Conservation (phyloP, 2,888 invertebrate species). For the Euphydryas editha region DNA sequence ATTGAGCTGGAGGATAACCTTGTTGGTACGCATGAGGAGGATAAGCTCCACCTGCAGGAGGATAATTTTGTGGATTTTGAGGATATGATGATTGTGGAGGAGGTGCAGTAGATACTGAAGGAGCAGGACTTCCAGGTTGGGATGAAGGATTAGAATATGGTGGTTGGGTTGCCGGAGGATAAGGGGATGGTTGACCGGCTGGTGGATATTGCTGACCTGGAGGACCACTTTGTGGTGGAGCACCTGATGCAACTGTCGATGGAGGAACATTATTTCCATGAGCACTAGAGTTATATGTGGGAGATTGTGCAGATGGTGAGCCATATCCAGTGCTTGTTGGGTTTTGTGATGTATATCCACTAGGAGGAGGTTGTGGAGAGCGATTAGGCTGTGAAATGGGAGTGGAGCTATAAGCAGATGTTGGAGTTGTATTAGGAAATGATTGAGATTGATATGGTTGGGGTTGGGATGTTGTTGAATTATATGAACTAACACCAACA, state of each 20-base stretch:
- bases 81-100: conserved; percentile 84
- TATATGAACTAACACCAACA: conserved; percentile 77
- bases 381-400: conserved; percentile 79
- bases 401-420: conserved; percentile 82
- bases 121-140: conserved; percentile 80
- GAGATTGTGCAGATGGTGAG: conserved; percentile 86
- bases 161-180: conserved; percentile 85
- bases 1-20: conserved; percentile 80
- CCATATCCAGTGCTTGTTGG: conserved; percentile 83
- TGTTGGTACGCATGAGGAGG: conserved; percentile 82
- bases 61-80: conserved; percentile 79
- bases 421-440: conserved; percentile 76
- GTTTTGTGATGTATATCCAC: conserved; percentile 84
- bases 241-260: conserved; percentile 77
- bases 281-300: conserved; percentile 85
- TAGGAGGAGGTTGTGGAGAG: conserved; percentile 83
- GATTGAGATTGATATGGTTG: conserved; percentile 80
- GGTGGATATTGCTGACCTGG: conserved; percentile 86
- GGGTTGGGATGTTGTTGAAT: conserved; percentile 75
- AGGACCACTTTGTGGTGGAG: conserved; percentile 76
- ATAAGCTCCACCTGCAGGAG: conserved; percentile 72
- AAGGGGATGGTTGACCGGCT: conserved; percentile 85
- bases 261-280: conserved; percentile 79
- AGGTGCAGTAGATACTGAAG: conserved; percentile 79
- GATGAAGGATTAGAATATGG: conserved; percentile 83